phyloP scores from a whole-genome alignment of 2,797 vertebrate genomes.

The Xenentodon cancila region DNA sequence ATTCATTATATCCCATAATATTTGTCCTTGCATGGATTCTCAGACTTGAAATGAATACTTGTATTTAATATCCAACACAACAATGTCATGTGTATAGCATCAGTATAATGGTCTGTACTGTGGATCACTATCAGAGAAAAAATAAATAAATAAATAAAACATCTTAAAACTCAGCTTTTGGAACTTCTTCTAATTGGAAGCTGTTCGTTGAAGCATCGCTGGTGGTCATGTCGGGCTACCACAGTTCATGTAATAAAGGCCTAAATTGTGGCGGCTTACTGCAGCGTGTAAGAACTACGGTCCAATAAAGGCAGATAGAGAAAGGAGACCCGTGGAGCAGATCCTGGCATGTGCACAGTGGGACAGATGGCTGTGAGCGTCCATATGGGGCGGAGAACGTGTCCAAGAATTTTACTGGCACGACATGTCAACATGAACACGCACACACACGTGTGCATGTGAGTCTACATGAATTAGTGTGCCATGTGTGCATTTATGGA shows the following conservation, averaged over 20 bases:
- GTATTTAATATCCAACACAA: no score
- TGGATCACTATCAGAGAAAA: no score
- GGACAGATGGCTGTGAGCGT: constrained; percentile 75
- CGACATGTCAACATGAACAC: not conserved
- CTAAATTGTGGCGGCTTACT: constrained; percentile 40
- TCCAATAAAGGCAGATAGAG: constrained; percentile 41
- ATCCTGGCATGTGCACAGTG: constrained; percentile 59
- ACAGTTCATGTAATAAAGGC: constrained; percentile 50
- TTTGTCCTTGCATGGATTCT: no score
- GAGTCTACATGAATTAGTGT: constrained; percentile 23
- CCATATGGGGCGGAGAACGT: constrained; percentile 67
- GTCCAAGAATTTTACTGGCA: constrained; percentile 56
- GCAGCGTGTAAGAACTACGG: constrained; percentile 35
- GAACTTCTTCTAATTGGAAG: constrained; percentile 36
- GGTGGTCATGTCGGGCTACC: constrained; percentile 33
- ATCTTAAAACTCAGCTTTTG: not conserved
- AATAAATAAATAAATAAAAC: no score
- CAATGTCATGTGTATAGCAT: no score
- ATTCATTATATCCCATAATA: no score
- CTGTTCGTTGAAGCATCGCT: constrained; percentile 30
- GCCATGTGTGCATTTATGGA: constrained; percentile 35
- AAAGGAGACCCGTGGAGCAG: constrained; percentile 44
- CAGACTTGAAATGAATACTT: no score
- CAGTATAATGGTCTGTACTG: no score
- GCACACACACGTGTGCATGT: constrained; percentile 7